Evolutionary conservation across 2,113 vertebrate genomes (phyloP), one percentile per base, ranked within the genome.

Genomic region (Pygoscelis adeliae): DNA sequence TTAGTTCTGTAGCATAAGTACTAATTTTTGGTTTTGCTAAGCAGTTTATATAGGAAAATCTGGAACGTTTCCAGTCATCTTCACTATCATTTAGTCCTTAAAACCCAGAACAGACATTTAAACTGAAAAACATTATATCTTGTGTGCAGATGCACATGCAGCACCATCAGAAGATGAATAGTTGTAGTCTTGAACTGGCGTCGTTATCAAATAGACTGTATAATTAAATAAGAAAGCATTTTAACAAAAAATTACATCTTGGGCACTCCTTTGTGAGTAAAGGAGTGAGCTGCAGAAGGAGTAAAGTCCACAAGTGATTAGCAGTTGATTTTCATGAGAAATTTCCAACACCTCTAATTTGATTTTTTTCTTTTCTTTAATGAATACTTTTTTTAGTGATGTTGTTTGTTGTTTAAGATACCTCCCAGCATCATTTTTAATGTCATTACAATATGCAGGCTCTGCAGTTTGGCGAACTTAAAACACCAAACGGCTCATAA

Each of bases 11-110:
- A 97, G 93, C 97, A 94, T 91, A 98, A 98, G 96, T 94, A 98
- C 95, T 97, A 98, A 98, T 98, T 98, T 98, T 98, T 96, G 90
- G 86, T 97, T 98, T 95, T 92, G 91, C 91, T 97, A 93, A 92
- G 91, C 84, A 96, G 96, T 97, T 97, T 96, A 95, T 94, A 97
- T 97, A 95, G 98, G 97, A 98, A 97, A 96, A 94, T 89, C 96
- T 98, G 98, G 98, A 98, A 91, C 2, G 5, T 86, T 97, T 98
- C 98, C 98, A 98, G 95, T 89, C 97, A 91, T 98, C 98, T 96
- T 98, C 97, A 97, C 97, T 98, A 98, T 98, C 97, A 98, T 98
- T 98, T 98, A 97, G 96, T 98, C 81, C 97, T 98, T 98, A 98
- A 98, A 98, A 97, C 97, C 91, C 97, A 97, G 97, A 98, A 97